A percentile compares a stretch with the other conserved stretches of the same genome.
Conservation (phyloP, 2,797 vertebrate genomes). For the Diglossa cyanea region DNA sequence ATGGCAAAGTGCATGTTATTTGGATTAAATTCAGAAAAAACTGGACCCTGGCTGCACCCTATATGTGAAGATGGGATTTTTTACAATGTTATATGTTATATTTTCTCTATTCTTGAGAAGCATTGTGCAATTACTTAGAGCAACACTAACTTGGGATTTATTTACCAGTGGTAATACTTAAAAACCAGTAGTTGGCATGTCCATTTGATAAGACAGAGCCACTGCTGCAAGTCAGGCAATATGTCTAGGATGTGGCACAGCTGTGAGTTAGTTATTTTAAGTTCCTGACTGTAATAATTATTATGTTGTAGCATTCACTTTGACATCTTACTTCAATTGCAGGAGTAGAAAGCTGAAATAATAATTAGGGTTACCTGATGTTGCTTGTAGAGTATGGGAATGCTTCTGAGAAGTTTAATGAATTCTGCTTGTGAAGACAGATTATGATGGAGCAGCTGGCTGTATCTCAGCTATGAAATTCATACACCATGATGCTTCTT, state of each 20-base stretch:
- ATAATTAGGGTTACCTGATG: not conserved
- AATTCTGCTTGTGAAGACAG: not conserved
- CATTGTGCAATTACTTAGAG: not conserved
- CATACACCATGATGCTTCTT: not conserved
- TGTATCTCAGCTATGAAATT: not conserved
- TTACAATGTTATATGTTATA: not conserved
- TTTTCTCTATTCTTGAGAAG: not conserved
- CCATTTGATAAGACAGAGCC: not conserved
- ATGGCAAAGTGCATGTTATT: not conserved
- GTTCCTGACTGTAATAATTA: not conserved
- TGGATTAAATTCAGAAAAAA: not conserved
- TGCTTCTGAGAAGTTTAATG: not conserved
- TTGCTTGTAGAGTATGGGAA: not conserved
- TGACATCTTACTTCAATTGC: not conserved
- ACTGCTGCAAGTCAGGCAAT: not conserved
- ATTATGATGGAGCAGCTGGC: not conserved
- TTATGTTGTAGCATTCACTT: not conserved
- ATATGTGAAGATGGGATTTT: not conserved
- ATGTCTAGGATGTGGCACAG: not conserved
- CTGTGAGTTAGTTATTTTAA: not conserved
- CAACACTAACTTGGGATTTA: not conserved
- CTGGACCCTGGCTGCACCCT: not conserved
- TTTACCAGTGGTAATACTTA: not conserved
- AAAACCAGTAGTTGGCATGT: not conserved
- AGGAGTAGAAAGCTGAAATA: not conserved